Evolutionary conservation across 2,888 invertebrate genomes (phyloP).

Genomic region (Synanthedon vespiformis): DNA sequence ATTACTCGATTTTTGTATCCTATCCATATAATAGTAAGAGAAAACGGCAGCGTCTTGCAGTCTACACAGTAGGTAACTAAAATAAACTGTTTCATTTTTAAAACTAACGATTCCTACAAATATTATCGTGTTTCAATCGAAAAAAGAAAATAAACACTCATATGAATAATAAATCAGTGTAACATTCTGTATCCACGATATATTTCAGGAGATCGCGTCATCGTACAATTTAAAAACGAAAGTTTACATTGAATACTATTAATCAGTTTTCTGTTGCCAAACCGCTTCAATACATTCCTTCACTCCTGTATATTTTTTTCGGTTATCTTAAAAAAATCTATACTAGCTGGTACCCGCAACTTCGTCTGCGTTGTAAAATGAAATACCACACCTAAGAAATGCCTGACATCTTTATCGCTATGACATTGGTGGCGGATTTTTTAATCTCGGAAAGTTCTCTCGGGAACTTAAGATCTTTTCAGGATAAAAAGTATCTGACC

Average conservation of each 20-base stretch:
- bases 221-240: conserved; percentile 4
- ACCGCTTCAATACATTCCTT: conserved; percentile 5
- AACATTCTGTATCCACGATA: not conserved
- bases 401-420: too few relatives aligned
- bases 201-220: not conserved
- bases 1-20: too few relatives aligned
- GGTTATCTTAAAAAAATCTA: too few relatives aligned
- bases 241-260: conserved; percentile 13
- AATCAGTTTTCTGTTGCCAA: conserved; percentile 11
- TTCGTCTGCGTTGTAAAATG: too few relatives aligned
- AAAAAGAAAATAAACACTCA: not conserved
- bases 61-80: not conserved
- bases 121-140: not conserved
- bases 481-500: too few relatives aligned
- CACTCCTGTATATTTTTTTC: not conserved
- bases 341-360: too few relatives aligned
- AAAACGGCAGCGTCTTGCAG: not conserved
- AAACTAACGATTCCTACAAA: not conserved
- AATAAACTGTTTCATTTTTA: not conserved
- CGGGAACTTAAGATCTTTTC: too few relatives aligned
- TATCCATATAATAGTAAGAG: too few relatives aligned
- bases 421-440: too few relatives aligned
- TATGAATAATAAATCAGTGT: not conserved
- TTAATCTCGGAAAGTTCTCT: too few relatives aligned
- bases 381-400: too few relatives aligned